phyloP scores from a whole-genome alignment of 64 coral and sea anemone species.

The Exaiptasia diaphana region DNA sequence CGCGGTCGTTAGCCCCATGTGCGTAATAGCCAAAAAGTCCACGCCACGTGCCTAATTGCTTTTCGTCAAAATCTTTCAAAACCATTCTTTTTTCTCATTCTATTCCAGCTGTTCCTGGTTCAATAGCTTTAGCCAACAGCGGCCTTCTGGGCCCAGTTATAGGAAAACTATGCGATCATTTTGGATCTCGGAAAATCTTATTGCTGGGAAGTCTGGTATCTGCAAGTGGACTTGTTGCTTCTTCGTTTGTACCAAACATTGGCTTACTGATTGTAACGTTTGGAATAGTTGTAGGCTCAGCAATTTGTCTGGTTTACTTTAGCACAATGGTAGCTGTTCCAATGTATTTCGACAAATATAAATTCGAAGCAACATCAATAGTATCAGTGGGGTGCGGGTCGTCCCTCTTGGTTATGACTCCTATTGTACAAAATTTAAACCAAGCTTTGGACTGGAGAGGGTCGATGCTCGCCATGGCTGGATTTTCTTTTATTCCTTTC shows the following conservation, averaged over 20 bases:
- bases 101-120: not conserved
- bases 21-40: too few species aligned
- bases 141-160: not conserved
- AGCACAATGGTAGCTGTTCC: not conserved
- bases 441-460: not conserved
- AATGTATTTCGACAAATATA: not conserved
- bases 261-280: not conserved
- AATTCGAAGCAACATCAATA: not conserved
- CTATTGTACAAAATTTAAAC: not conserved
- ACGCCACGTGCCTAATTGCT: too few species aligned
- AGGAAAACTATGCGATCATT: not conserved
- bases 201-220: not conserved
- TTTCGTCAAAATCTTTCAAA: too few species aligned
- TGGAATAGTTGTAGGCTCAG: not conserved
- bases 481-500: not conserved
- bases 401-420: not conserved
- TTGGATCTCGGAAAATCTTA: not conserved
- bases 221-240: not conserved
- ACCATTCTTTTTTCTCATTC: too few species aligned
- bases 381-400: not conserved
- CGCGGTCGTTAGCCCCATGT: too few species aligned
- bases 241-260: not conserved
- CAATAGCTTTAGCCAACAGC: not conserved
- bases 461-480: not conserved
- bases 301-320: not conserved